Evolutionary conservation across 2,888 invertebrate genomes (phyloP), one percentile per base, ranked within the genome.

Genomic region (Caenorhabditis sulstoni): DNA sequence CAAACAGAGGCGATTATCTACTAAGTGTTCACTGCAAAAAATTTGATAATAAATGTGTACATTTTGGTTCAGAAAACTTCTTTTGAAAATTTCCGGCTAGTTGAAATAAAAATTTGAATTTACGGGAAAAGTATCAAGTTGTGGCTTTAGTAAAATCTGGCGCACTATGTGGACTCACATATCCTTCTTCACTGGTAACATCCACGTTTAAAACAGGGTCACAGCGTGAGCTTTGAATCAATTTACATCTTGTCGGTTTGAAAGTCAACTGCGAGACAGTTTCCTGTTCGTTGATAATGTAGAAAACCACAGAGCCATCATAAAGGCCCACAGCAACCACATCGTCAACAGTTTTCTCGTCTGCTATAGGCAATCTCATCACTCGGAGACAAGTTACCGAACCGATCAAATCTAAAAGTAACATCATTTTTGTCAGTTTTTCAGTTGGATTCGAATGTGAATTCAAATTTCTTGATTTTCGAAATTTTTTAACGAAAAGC

Each of bases 261-360:
- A 67, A 79, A 0, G 62, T 61, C 22, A 71, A 45, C 22, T 29
- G n/a, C 3, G 61, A 9, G 9, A 23, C 71, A 12, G 29, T 49
- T 18, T 65, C 53, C 37, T 66, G 45, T 12, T 71, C 78, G n/a
- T 23, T 47, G 9, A 78, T 58, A 4, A 47, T 52, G 18, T 47
- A 79, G 37, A 79, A 73, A 7, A 57, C 23, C 0, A 79, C 67
- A 16, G 35, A 37, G 3, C 79, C 79, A 11, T 62, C 66, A 9
- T 50, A 62, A 5, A 73, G 44, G 2, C 79, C 73, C 9, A 79
- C 66, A 12, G 62, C 79, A 29, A 79, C 29, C 1, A 79, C 52
- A 35, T 79, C 73, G 41, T 73, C 73, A 0, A 67, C 49, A 11
- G 22, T 67, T 39, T 61, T 62, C 47, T 75, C 61, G 39, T 75